Base-by-base conservation (phyloP, 2,888 invertebrate genomes). In the Drosophila helvetica region DNA sequence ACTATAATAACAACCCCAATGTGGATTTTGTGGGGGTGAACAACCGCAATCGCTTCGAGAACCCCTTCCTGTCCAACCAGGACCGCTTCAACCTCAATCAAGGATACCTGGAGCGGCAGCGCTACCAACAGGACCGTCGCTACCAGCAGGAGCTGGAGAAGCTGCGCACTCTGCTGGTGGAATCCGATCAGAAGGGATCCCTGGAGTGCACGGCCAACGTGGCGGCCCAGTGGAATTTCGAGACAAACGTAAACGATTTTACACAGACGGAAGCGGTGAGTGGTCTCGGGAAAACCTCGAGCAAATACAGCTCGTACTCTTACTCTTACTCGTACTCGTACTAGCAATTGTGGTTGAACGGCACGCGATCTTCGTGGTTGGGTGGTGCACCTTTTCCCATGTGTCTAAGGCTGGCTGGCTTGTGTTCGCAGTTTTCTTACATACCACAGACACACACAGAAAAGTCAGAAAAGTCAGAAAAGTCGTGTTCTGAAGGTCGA, bases 181-280 rank as follows among this genome's bases (percentile, higher is more conserved):
- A 95, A 69, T 93, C 96, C 27, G 97, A 97, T 90, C 94, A 95
- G 33, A 94, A 95, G 86, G 95, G 96, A 10, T 95, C 96, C 0
- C 94, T 95, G 89, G 95, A 96, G 91, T 97, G 97, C 88, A 96
- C 96, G 0, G 95, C 95, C 56, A 97, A 97, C 91, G 97, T 97
- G n/a, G 95, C 94, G 0, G 96, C 96, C 1, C 97, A 97, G 89
- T 97, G 97, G 97, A 95, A 95, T 90, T 97, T 96, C 88, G 97
- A 97, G 92, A 97, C 97, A 5, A 95, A 97, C 89, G 96, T 97
- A 45, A 96, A 96, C 92, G 96, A 96, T 90, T 94, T 93, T 52
- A 96, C 96, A 1, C 97, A 97, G 92, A 93, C 96, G 79, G 95
- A 96, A 87, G 97, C 97, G 91, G 97, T 97, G 91, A 96, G 96